These are phyloP conservation scores for Anoplopoma fimbria DNA, from an alignment of 2,113 vertebrate genomes.

Conservation along the genomic window DNA sequence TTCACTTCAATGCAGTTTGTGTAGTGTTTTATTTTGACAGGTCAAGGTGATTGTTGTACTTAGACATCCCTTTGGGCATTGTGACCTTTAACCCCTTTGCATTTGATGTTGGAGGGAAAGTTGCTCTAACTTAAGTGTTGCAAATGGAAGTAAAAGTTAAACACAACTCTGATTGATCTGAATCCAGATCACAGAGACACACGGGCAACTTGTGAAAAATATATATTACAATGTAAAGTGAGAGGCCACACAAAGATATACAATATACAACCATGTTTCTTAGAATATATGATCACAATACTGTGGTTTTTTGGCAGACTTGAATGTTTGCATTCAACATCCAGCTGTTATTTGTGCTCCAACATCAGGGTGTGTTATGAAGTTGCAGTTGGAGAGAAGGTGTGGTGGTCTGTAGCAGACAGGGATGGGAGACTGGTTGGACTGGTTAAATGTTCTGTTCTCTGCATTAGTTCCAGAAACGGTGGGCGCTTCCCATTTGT, in stretches of 20 bases:
- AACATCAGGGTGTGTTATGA: background rate
- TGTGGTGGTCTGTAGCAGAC: background rate
- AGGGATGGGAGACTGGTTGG: constrained; percentile 38
- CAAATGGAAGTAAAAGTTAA: constrained; percentile 12
- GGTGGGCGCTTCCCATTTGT: background rate
- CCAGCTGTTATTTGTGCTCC: background rate
- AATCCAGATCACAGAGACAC: too few relatives aligned
- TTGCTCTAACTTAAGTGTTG: background rate
- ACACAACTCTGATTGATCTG: background rate
- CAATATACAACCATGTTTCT: background rate
- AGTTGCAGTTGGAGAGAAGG: background rate
- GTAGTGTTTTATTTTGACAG: constrained; percentile 34
- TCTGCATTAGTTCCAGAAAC: background rate
- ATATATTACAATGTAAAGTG: background rate
- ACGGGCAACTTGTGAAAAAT: background rate
- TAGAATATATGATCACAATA: background rate
- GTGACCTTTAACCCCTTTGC: background rate
- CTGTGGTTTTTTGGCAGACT: background rate
- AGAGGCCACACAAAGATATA: background rate
- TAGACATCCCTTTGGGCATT: background rate
- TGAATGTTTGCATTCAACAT: background rate
- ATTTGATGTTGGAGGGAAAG: background rate
- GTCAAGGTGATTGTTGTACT: constrained; percentile 45
- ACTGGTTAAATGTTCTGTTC: constrained; percentile 24
- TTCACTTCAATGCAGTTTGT: background rate